Conservation (phyloP, 1,140 invertebrate species). For the Bombus pyrosoma region DNA sequence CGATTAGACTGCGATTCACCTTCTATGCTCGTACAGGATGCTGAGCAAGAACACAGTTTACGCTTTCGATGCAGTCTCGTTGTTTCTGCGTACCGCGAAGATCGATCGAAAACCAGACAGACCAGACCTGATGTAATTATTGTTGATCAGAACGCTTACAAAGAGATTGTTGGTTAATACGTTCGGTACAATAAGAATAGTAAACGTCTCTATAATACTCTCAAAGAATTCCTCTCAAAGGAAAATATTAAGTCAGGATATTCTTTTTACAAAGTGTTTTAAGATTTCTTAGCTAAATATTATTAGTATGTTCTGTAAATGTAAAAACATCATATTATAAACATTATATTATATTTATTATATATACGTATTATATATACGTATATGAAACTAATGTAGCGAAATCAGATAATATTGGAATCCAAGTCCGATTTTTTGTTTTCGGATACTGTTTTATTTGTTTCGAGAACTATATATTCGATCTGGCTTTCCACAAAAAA, state of each 20-base stretch:
- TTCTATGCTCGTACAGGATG: background rate
- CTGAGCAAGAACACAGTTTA: background rate
- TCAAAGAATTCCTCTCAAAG: background rate
- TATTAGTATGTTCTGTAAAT: too few species aligned
- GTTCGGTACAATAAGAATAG: background rate
- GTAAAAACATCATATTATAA: too few species aligned
- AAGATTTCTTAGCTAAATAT: too few species aligned
- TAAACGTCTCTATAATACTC: too few species aligned
- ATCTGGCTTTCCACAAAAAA: background rate
- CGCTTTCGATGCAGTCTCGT: background rate
- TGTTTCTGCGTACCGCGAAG: background rate
- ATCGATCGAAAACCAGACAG: constrained; percentile 10
- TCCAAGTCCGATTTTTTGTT: too few species aligned
- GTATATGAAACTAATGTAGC: too few species aligned
- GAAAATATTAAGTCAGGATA: too few species aligned
- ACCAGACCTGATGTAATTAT: constrained; percentile 12
- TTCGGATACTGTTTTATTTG: background rate
- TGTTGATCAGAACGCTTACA: background rate
- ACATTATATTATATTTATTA: too few species aligned
- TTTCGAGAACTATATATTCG: background rate
- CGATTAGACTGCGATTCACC: background rate
- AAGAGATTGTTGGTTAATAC: background rate
- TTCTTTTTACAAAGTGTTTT: too few species aligned
- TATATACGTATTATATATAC: too few species aligned
- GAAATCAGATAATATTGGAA: too few species aligned